A percentile compares a stretch with the other conserved stretches of the same genome.
These are phyloP conservation scores for Pholis gunnellus DNA, from an alignment of 2,113 vertebrate genomes.

Conservation along the genomic window DNA sequence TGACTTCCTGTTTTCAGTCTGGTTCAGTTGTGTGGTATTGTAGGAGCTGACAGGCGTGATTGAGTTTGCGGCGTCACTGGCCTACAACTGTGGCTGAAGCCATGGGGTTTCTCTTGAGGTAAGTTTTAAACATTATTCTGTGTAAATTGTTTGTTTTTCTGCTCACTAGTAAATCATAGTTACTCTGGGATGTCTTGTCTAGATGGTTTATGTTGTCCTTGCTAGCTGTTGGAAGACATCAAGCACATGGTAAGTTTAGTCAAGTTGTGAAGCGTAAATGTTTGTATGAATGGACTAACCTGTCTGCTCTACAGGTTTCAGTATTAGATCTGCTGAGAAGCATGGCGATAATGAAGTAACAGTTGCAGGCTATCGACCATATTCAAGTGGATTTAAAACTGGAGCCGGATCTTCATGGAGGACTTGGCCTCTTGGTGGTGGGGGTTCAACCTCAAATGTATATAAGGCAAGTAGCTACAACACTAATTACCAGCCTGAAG, in stretches of 20 bases:
- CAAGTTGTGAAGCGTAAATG: too few relatives aligned
- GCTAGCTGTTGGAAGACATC: conserved; percentile 9
- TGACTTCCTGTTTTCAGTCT: background rate
- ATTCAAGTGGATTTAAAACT: background rate
- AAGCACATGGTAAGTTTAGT: conserved; percentile 20
- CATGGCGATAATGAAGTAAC: background rate
- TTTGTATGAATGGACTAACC: background rate
- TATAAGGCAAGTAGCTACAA: conserved; percentile 4
- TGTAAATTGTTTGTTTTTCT: background rate
- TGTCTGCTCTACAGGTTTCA: background rate
- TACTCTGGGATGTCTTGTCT: background rate
- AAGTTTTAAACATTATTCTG: background rate
- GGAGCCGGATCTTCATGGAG: background rate
- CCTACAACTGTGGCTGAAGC: background rate
- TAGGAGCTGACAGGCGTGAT: background rate
- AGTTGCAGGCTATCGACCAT: background rate
- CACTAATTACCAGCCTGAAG: background rate
- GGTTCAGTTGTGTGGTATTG: conserved; percentile 12
- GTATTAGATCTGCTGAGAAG: background rate
- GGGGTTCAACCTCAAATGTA: background rate
- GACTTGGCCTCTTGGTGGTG: background rate
- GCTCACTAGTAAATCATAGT: background rate
- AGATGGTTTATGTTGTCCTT: conserved; percentile 45
- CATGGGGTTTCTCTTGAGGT: conserved; percentile 41
- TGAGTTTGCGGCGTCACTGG: background rate